Base-by-base conservation (phyloP, 2,888 invertebrate genomes). In the Caradrina clavipalpis region DNA sequence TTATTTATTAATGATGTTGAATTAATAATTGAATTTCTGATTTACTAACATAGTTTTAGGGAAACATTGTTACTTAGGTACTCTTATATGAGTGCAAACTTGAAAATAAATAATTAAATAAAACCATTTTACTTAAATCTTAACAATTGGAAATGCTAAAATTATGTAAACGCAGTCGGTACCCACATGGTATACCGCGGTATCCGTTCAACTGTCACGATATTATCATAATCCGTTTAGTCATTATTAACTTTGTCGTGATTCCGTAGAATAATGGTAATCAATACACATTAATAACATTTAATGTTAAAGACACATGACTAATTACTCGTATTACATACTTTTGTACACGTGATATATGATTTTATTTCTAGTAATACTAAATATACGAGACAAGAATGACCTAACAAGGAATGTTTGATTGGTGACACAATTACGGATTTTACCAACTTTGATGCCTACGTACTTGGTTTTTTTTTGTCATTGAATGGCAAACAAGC, bases 341-440 rank as follows among this genome's bases (percentile, higher is more conserved):
- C 26, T 26, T 49, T 35, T 42, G 17, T 70, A 6, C 45, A 31
- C 45, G 55, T 31, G 17, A 11, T 57, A n/a, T 17, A 39, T 39
- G 39, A 39, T 15, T n/a, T 62, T 55, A 39, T 77, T 63, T 22
- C 50, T 71, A 62, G 58, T 50, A 77, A 50, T 58, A 45, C 17
- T 17, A 17, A 45, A 17, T 45, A 54, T 47, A 6, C 49, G 49
- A 8, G 45, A 13, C 31, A 13, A 31, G 21, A 19, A 53, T 45
- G 5, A 35, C 7, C 7, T 7, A 7, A 42, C 17, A 45, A 17
- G 45, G 11, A 39, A 69, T 62, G 45, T 58, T 70, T 54, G 19
- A 17, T 54, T 19, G 26, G 63, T 55, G 63, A 77, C 26, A 58
- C n/a, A 13, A 35, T 62, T 45, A 51, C 70, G 77, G 73, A 62